Conservation (phyloP, 2,888 invertebrate species). For the Macrophya alboannulata region DNA sequence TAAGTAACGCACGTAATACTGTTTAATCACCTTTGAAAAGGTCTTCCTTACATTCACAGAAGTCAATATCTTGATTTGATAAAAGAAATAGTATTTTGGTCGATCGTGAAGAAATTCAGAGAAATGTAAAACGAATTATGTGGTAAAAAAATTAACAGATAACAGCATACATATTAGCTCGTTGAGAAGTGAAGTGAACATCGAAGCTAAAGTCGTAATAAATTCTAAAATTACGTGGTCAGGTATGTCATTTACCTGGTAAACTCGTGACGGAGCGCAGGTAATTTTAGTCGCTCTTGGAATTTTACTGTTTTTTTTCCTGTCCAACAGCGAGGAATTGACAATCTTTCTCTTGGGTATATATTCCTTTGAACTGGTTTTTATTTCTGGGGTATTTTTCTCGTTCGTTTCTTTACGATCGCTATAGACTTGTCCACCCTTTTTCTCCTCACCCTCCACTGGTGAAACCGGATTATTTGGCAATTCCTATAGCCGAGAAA, state of each 20-base stretch:
- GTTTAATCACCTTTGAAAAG: not conserved
- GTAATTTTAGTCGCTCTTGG: constrained; percentile 57
- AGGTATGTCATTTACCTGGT: not conserved
- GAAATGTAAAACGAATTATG: not conserved
- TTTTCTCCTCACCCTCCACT: not conserved
- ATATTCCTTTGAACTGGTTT: not conserved
- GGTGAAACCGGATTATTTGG: not conserved
- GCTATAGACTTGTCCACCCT: not conserved
- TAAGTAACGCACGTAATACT: too few species aligned
- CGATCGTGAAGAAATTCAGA: not conserved
- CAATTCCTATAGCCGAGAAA: constrained; percentile 13
- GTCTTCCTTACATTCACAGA: not conserved
- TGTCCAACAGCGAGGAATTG: constrained; percentile 16
- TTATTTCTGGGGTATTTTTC: not conserved
- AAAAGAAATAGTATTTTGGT: not conserved
- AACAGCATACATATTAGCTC: not conserved
- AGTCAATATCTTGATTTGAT: not conserved
- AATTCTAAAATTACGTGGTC: not conserved
- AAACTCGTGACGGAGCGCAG: not conserved
- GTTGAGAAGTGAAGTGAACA: not conserved
- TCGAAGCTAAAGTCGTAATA: not conserved
- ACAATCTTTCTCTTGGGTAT: constrained; percentile 48
- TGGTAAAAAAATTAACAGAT: not conserved
- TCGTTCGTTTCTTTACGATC: not conserved
- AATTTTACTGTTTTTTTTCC: constrained; percentile 59